Evolutionary conservation across 2,888 invertebrate species (phyloP).

Genomic region (Acanthosepion esculentum): DNA sequence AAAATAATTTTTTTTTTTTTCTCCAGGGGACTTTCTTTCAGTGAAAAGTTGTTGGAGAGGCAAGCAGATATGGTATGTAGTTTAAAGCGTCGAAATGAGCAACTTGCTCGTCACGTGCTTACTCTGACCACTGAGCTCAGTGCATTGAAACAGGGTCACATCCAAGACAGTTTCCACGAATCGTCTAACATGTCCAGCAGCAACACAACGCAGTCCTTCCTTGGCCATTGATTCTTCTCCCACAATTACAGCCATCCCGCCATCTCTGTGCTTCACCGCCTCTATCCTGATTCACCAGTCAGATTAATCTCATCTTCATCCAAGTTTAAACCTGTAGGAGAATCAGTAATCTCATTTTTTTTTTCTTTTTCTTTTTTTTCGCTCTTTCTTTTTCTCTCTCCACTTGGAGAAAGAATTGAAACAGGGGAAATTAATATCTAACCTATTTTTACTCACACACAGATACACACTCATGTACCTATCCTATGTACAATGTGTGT

Average conservation of each 20-base stretch:
- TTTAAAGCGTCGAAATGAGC: slow-evolving; percentile 42
- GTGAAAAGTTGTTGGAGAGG: slow-evolving; percentile 40
- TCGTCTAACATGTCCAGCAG: slow-evolving; percentile 45
- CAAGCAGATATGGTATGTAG: slow-evolving; percentile 44
- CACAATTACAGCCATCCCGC: not conserved
- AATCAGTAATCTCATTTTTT: slow-evolving; percentile 12
- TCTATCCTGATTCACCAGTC: not conserved
- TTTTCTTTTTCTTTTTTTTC: too few relatives aligned
- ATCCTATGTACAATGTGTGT: too few relatives aligned
- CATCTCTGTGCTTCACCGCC: not conserved
- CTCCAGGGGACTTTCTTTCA: slow-evolving; percentile 39
- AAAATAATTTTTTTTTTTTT: not conserved
- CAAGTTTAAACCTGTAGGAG: not conserved
- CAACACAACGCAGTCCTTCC: slow-evolving; percentile 44
- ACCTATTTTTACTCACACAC: too few relatives aligned
- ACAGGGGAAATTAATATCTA: too few relatives aligned
- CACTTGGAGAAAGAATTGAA: not conserved
- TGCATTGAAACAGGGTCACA: slow-evolving; percentile 38
- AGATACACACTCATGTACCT: too few relatives aligned
- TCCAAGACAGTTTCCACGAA: slow-evolving; percentile 43
- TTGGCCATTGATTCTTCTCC: slow-evolving; percentile 40
- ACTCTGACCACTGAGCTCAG: slow-evolving; percentile 17
- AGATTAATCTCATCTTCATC: not conserved
- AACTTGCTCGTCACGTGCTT: slow-evolving; percentile 41
- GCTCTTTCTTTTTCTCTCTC: not conserved